Evolutionary conservation across 2,888 invertebrate species (phyloP).

Genomic region (Andrena trimmerana): DNA sequence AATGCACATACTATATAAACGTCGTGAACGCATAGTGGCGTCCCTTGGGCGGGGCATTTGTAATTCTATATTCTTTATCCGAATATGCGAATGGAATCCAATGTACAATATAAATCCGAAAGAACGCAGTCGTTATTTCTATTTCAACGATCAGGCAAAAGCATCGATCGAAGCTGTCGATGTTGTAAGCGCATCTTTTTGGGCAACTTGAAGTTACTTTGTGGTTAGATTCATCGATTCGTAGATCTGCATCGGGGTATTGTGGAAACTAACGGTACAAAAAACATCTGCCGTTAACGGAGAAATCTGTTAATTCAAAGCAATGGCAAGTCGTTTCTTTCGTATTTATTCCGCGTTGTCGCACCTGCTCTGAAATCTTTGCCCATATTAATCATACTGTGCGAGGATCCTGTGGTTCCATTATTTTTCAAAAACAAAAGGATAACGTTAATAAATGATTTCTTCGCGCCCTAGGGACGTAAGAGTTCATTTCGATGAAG

Average conservation of each 20-base stretch:
- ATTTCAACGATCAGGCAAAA: background rate
- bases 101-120: background rate
- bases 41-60: constrained; percentile 71
- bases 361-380: no score
- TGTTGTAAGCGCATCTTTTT: background rate
- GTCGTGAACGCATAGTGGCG: constrained; percentile 41
- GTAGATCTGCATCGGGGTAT: no score
- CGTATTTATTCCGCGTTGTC: no score
- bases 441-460: no score
- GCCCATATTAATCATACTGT: no score
- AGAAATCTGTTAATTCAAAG: background rate
- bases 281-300: no score
- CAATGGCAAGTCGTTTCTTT: background rate
- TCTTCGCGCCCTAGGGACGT: background rate
- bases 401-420: no score
- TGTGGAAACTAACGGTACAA: no score
- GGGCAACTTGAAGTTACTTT: background rate
- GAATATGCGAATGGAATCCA: background rate
- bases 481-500: background rate
- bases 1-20: constrained; percentile 50
- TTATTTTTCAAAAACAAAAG: no score
- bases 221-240: no score
- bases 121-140: background rate
- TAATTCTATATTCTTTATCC: constrained; percentile 33
- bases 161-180: background rate